Conservation (phyloP, 64 coral and sea anemone genomes). For the Catalaphyllia jardinei region DNA sequence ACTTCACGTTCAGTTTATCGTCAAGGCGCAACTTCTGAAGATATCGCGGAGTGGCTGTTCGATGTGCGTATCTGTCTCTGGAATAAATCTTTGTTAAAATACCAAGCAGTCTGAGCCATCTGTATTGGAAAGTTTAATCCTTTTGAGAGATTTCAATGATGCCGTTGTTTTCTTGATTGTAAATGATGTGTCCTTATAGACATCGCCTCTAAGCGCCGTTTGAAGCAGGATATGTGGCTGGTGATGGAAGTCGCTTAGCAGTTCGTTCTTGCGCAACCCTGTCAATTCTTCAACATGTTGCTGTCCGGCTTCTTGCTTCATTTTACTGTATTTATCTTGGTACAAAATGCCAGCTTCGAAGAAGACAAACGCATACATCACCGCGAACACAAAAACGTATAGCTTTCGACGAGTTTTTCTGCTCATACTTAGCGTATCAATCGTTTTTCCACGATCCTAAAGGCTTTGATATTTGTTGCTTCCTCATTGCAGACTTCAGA, state of each 20-base stretch:
- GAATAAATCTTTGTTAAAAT: background rate
- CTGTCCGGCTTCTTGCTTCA: background rate
- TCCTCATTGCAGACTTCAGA: background rate
- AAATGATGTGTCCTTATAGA: background rate
- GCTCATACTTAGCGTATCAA: background rate
- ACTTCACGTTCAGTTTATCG: too few relatives aligned
- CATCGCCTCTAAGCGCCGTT: background rate
- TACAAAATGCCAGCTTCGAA: conserved; percentile 4
- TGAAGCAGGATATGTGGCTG: background rate
- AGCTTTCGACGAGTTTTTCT: background rate
- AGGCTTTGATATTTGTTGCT: background rate
- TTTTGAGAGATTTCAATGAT: background rate
- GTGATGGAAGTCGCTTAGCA: background rate
- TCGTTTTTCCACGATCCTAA: background rate
- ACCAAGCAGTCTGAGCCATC: conserved; percentile 4
- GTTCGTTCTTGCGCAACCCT: background rate
- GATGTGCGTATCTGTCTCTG: too few relatives aligned
- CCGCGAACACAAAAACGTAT: background rate
- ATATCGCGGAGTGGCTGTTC: too few relatives aligned
- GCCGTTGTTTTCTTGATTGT: background rate
- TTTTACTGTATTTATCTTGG: background rate
- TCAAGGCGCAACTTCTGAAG: too few relatives aligned
- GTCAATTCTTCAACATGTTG: background rate
- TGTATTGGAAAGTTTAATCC: background rate
- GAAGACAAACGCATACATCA: background rate